Conservation (phyloP, 2,113 vertebrate species). For the Poeciliopsis retropinna region DNA sequence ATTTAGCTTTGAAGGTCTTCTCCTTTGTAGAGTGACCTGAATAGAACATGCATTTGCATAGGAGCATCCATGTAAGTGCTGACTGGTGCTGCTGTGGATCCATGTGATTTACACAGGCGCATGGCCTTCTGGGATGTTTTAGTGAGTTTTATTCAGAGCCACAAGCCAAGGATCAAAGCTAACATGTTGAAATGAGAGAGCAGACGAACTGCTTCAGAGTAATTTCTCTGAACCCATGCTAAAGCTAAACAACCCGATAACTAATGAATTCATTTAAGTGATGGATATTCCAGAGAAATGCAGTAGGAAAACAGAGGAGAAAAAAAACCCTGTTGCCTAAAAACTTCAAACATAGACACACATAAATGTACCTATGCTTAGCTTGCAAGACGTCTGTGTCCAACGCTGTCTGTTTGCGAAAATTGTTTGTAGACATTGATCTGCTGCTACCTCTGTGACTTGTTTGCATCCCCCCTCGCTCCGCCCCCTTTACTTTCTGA, state of each 20-base stretch:
- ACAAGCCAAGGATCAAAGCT: constrained; percentile 53
- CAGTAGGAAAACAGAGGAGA: not conserved
- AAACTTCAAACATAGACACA: constrained; percentile 16
- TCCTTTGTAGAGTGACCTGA: not conserved
- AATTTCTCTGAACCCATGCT: constrained; percentile 31
- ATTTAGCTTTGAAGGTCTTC: constrained; percentile 19
- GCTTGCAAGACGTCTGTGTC: constrained; percentile 24
- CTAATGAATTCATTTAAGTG: constrained; percentile 49
- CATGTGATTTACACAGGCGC: constrained; percentile 29
- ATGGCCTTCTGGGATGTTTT: constrained; percentile 35
- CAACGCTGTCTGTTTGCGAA: constrained; percentile 36
- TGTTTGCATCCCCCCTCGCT: constrained; percentile 46
- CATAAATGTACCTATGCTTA: constrained; percentile 21
- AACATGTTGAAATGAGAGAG: constrained; percentile 30
- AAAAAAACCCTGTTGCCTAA: constrained; percentile 1
- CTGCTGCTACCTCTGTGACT: constrained; percentile 37
- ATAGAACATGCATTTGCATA: constrained; percentile 4
- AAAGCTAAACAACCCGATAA: constrained; percentile 25
- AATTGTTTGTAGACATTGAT: constrained; percentile 60
- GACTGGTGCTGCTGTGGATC: constrained; percentile 28
- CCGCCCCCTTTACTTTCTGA: constrained; percentile 12
- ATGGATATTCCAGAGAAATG: constrained; percentile 39
- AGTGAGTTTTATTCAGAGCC: constrained; percentile 34
- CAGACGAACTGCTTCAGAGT: constrained; percentile 39
- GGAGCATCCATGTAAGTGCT: constrained; percentile 11